Base-by-base conservation (phyloP, 1,140 invertebrate genomes). In the Drusus annulatus region DNA sequence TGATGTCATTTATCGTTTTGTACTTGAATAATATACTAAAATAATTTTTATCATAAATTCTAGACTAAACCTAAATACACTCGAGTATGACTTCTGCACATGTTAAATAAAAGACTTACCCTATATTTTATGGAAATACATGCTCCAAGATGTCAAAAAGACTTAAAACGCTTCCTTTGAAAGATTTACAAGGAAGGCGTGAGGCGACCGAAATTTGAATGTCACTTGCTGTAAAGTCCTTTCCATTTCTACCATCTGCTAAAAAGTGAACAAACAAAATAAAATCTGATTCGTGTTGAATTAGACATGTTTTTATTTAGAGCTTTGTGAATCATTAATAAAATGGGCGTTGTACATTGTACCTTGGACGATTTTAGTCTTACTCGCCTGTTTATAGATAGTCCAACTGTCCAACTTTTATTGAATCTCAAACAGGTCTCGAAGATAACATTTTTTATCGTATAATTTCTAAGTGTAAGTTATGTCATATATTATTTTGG, bases 1-100 rank as follows among this genome's bases (percentile, higher is more conserved):
- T 71, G 68, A 71, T 71, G 68, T 71, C 68, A 71, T 71, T 71
- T 71, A 50, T 15, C 68, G 17, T 71, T 71, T 52, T 71, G 68
- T 71, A 31, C 25, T n/a, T 65, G 62, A 65, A 45, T 36, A 36
- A 6, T 45, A 45, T 10, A 45, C 36, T 45, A 45, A 45, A 45
- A 45, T 45, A 45, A 45, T 45, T 45, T 45, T 45, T 45, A 45
- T 13, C 10, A 1, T 45, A 45, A 45, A 13, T 45, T 45, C 36
- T 10, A 45, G 36, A 45, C 36, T 45, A 2, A 45, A 45, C 36
- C 36, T 45, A 45, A 45, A 45, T 45, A 45, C 2, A 45, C 10
- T 45, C 36, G 10, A 0, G 1, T 45, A 45, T 13, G 36, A 45
- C 10, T 2, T 13, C 10, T 1, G 36, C 10, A 45, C 36, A 45